Percentiles rank a stretch among this genome's conserved stretches.
phyloP scores from a whole-genome alignment of 1,140 invertebrate genomes.

The Epicauta chinensis region DNA sequence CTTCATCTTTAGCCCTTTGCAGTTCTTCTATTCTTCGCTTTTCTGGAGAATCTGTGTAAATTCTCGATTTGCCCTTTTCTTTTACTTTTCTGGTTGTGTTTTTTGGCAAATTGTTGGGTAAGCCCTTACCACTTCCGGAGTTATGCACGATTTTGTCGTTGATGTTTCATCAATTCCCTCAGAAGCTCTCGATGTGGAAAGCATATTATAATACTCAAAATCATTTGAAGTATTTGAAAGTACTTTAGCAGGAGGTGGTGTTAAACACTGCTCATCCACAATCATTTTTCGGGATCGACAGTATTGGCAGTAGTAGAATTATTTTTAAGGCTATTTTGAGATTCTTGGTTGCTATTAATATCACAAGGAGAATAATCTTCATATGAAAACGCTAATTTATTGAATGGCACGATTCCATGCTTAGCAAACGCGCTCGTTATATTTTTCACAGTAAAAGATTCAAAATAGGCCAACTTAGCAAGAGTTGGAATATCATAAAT shows the following conservation, averaged over 20 bases:
- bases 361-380: slow-evolving; percentile 15
- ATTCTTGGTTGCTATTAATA: too few species aligned
- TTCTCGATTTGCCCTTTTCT: slow-evolving; percentile 19
- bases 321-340: too few species aligned
- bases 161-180: too few species aligned
- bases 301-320: too few species aligned
- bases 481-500: slow-evolving; percentile 36
- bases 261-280: too few species aligned
- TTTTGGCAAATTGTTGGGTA: slow-evolving; percentile 1
- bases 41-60: slow-evolving; percentile 22
- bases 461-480: slow-evolving; percentile 16
- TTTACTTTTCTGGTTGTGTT: slow-evolving; percentile 9
- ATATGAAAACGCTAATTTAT: slow-evolving; percentile 12
- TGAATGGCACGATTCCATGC: slow-evolving; percentile 23
- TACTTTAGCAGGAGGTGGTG: too few species aligned
- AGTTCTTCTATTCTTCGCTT: slow-evolving; percentile 22
- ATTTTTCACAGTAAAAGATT: slow-evolving; percentile 23
- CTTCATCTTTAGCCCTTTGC: background rate
- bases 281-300: too few species aligned
- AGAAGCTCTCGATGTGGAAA: too few species aligned
- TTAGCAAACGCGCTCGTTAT: slow-evolving; percentile 21
- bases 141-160: too few species aligned
- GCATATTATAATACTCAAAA: too few species aligned
- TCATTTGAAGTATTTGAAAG: too few species aligned
- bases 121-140: background rate